Percentiles rank a stretch among this genome's conserved stretches.
phyloP scores from a whole-genome alignment of 1,140 invertebrate genomes.

The Neomicropteryx cornuta region DNA sequence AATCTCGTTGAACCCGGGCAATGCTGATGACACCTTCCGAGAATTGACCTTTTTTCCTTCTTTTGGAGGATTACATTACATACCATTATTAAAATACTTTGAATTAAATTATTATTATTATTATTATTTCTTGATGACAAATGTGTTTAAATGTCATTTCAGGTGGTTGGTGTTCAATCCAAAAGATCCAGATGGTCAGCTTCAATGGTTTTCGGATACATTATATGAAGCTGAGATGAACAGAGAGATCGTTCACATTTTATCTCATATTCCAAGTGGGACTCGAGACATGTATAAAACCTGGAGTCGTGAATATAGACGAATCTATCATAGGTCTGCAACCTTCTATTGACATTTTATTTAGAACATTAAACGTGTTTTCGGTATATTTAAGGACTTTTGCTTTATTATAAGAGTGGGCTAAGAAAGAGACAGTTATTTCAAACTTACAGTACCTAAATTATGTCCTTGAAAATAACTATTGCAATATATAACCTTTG shows the following conservation, averaged over 20 bases:
- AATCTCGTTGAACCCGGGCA: no score
- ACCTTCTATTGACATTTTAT: neutral
- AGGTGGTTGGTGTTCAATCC: conserved; percentile 53
- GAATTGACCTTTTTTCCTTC: no score
- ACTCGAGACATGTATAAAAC: conserved; percentile 51
- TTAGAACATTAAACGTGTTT: conserved; percentile 1
- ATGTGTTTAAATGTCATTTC: conserved; percentile 8
- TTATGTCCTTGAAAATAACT: no score
- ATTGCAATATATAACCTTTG: no score
- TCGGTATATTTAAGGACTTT: no score
- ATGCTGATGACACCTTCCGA: no score
- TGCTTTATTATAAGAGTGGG: no score
- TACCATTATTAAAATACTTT: no score
- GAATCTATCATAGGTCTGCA: conserved; percentile 41
- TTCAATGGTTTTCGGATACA: conserved; percentile 64
- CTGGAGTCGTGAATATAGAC: conserved; percentile 54
- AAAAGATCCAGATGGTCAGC: conserved; percentile 51
- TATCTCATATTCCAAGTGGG: conserved; percentile 73
- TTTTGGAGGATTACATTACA: no score
- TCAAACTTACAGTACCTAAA: no score
- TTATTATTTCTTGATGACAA: conserved; percentile 4
- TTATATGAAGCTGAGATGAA: conserved; percentile 57
- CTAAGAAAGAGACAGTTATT: no score
- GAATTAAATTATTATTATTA: conserved; percentile 4
- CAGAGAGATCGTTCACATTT: conserved; percentile 67